phyloP scores from a whole-genome alignment of 2,888 invertebrate species.

The Folsomia manolachei region DNA sequence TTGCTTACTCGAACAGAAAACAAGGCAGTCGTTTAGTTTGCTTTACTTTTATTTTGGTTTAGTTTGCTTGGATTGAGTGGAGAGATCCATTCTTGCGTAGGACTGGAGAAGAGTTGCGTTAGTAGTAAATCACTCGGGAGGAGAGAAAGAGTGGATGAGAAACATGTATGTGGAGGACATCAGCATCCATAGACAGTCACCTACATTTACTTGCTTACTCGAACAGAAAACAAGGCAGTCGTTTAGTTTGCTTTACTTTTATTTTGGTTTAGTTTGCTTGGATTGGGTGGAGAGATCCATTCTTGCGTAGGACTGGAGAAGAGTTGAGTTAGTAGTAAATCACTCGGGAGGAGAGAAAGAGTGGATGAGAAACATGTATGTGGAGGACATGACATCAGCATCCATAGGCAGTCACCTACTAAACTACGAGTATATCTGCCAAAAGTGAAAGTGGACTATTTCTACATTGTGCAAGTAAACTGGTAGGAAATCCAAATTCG shows the following conservation, averaged over 20 bases:
- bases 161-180: not conserved
- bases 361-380: not conserved
- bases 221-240: too few species aligned
- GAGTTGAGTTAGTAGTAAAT: slow-evolving; percentile 40
- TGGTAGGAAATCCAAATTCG: not conserved
- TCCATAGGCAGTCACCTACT: too few species aligned
- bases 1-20: too few species aligned
- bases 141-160: not conserved
- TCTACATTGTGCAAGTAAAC: not conserved
- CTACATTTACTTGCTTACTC: too few species aligned
- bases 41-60: not conserved
- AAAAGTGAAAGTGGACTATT: not conserved
- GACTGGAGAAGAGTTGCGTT: slow-evolving; percentile 28
- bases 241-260: not conserved
- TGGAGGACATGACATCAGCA: not conserved
- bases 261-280: not conserved
- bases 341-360: slow-evolving; percentile 16
- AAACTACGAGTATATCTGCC: too few species aligned
- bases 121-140: slow-evolving; percentile 37
- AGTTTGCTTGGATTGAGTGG: not conserved
- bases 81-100: too few species aligned
- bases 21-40: not conserved
- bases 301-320: too few species aligned
- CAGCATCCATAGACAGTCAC: not conserved
- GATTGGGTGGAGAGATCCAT: too few species aligned